Evolutionary conservation across 1,140 invertebrate genomes (phyloP).

Genomic region (Cylas formicarius): DNA sequence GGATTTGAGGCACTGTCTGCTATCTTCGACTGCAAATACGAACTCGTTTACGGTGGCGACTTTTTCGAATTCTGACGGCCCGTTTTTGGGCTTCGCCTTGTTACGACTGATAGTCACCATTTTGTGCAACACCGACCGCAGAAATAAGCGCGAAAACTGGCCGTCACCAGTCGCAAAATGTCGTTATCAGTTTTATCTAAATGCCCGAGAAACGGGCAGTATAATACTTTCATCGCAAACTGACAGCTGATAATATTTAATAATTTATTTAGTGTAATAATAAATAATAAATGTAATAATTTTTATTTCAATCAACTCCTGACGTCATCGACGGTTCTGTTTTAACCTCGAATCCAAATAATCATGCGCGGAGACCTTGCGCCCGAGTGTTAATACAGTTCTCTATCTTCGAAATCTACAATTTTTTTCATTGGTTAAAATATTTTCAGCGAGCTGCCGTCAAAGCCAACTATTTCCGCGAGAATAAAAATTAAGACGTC

Average conservation of each 20-base stretch:
- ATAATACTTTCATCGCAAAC: no score
- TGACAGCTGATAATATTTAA: no score
- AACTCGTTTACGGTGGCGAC: neutral
- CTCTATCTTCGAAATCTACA: no score
- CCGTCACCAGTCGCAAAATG: neutral
- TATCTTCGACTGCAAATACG: constrained; percentile 51
- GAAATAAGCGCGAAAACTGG: neutral
- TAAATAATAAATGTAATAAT: no score
- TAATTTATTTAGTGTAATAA: no score
- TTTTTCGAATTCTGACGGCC: no score
- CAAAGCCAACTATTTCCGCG: neutral
- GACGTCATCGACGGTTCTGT: no score
- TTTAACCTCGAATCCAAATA: no score
- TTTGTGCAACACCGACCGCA: neutral
- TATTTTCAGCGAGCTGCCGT: neutral
- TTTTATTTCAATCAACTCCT: no score
- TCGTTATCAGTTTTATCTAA: constrained; percentile 12
- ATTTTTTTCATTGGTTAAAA: neutral
- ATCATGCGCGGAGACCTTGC: neutral
- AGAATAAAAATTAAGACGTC: neutral
- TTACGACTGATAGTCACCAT: constrained; percentile 3
- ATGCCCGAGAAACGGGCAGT: neutral
- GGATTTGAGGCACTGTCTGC: constrained; percentile 59
- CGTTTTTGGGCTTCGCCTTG: neutral
- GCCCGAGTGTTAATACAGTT: no score